Evolutionary conservation across 1,140 invertebrate species (phyloP), one percentile per base, ranked within the genome.

Genomic region (Trichonephila clavata): DNA sequence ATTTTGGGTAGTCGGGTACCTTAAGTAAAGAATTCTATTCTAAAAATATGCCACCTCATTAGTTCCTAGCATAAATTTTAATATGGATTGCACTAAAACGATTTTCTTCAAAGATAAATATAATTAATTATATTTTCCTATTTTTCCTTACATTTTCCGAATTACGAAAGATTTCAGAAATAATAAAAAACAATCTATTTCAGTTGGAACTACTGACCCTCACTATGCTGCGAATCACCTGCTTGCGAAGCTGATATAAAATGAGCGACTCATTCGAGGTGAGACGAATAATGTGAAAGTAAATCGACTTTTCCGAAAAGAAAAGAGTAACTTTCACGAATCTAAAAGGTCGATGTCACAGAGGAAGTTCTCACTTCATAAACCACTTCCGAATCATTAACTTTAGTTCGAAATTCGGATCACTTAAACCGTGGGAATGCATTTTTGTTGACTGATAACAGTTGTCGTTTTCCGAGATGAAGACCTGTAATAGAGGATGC

Each of bases 391-490:
- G 81, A 83, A 83, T 83, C 81, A 83, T 83, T 83, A 83, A 83
- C 50, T 83, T 57, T 27, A 59, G 21, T 50, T 83, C 43, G 39
- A 57, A 83, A 83, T 57, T 24, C 21, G 43, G 43, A 43, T n/a
- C 20, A 21, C n/a, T 57, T 61, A 61, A 27, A 86, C 27, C 84
- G 84, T 86, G 88, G 61, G 71, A 65, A 77, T 80, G 61, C 20
- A 60, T 80, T 77, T 83, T 91, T 60, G 71, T 91, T 91, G 57
- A 60, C 59, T 60, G 77, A 91, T 91, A 83, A 91, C 80, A 91
- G 77, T 81, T 77, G 68, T 60, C 32, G 32, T 88, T 88, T 50
- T 90, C 88, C 88, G 50, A 83, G 57, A 91, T 83, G 71, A 81
- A 60, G 57, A 32, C 60, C 39, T 63, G 14, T 61, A 60, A 83